Evolutionary conservation across 2,888 invertebrate species (phyloP).

Genomic region (Colletes collaris): DNA sequence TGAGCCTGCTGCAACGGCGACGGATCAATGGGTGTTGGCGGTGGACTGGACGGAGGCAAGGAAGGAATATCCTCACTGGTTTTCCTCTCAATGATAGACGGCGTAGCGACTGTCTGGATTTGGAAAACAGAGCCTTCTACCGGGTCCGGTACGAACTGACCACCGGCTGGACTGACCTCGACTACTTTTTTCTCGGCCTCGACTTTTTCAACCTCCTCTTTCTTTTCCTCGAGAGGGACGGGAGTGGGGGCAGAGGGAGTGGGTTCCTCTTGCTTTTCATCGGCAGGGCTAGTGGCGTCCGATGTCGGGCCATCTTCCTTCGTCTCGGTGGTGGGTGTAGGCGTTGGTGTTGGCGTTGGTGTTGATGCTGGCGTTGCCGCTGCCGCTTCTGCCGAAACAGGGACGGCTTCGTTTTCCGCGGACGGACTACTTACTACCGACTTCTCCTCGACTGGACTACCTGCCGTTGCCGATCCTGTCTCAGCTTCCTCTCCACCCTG

Average conservation of each 20-base stretch:
- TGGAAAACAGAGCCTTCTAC: constrained; percentile 74
- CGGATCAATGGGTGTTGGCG: constrained; percentile 81
- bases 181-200: constrained; percentile 78
- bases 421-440: constrained; percentile 77
- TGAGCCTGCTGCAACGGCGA: constrained; percentile 80
- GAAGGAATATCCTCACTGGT: constrained; percentile 82
- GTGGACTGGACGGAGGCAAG: constrained; percentile 80
- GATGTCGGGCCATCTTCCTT: constrained; percentile 59
- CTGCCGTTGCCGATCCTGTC: constrained; percentile 59
- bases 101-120: constrained; percentile 78
- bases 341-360: constrained; percentile 45
- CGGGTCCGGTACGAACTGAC: constrained; percentile 71
- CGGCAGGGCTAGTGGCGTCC: constrained; percentile 57
- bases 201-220: constrained; percentile 70
- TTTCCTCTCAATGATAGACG: constrained; percentile 83
- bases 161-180: constrained; percentile 80
- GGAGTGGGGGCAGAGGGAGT: constrained; percentile 76
- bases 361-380: constrained; percentile 28
- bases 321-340: constrained; percentile 45
- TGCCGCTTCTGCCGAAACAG: constrained; percentile 54
- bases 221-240: constrained; percentile 76
- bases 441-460: constrained; percentile 75
- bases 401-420: constrained; percentile 69
- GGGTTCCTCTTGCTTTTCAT: constrained; percentile 77
- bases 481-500: constrained; percentile 81